A percentile compares a stretch with the other conserved stretches of the same genome.
Conservation (phyloP, 2,113 vertebrate genomes). For the Scophthalmus maximus region DNA sequence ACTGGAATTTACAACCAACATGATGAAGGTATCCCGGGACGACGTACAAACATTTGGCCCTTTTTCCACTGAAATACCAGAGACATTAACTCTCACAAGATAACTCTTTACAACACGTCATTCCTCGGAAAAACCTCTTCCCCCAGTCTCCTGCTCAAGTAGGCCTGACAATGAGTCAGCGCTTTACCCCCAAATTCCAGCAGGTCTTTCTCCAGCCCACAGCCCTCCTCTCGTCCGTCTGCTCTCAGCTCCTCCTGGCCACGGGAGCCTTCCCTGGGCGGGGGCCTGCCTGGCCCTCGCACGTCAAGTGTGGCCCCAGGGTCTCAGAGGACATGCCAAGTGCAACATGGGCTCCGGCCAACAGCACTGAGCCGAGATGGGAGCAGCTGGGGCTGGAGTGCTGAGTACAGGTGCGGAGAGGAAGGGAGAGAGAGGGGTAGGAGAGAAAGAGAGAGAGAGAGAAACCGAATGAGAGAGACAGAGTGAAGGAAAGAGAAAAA, state of each 20-base stretch:
- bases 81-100: slow-evolving; percentile 1
- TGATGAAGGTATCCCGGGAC: neutral
- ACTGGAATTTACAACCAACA: neutral
- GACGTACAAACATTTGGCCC: neutral
- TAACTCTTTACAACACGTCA: slow-evolving; percentile 10
- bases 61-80: neutral
- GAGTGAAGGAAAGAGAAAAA: slow-evolving; percentile 10
- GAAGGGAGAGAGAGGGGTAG: slow-evolving; percentile 48
- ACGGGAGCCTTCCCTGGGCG: slow-evolving; percentile 69
- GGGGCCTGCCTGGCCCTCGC: slow-evolving; percentile 76
- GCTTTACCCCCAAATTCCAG: slow-evolving; percentile 65
- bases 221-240: slow-evolving; percentile 62
- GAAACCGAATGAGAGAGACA: slow-evolving; percentile 29
- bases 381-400: slow-evolving; percentile 76
- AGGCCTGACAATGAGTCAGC: slow-evolving; percentile 68
- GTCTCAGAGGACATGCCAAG: slow-evolving; percentile 84
- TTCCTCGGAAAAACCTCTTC: slow-evolving; percentile 25
- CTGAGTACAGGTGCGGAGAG: slow-evolving; percentile 82
- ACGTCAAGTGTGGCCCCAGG: slow-evolving; percentile 81
- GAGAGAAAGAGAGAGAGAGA: slow-evolving; percentile 29
- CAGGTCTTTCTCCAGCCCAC: slow-evolving; percentile 60
- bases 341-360: slow-evolving; percentile 81
- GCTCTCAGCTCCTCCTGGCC: slow-evolving; percentile 69
- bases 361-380: slow-evolving; percentile 68
- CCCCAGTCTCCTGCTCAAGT: slow-evolving; percentile 23